Evolutionary conservation across 2,113 vertebrate species (phyloP), one percentile per base, ranked within the genome.

Genomic region (Myrmecophaga tridactyla): DNA sequence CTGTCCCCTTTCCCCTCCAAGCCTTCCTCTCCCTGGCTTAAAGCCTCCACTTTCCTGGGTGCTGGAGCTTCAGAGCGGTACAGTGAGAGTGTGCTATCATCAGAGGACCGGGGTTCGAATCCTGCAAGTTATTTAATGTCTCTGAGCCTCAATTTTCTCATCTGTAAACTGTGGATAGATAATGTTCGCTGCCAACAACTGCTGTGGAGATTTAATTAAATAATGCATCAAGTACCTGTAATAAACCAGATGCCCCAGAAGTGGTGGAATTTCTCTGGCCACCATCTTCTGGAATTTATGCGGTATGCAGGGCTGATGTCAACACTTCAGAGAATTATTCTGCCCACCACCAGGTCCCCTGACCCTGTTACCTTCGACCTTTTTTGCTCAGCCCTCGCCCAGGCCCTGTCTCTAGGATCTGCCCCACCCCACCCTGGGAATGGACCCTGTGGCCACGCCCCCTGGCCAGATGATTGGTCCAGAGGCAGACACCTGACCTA

Each of bases 11-110:
- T 23, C 39, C 4, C 39, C 10, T 21, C n/a, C 41, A 9, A 36
- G 82, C 31, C 62, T 36, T 4, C n/a, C 76, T 53, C 13, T 3
- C 27, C 3, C 25, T 73, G 0, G 13, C 1, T 3, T 53, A 12
- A 11, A 3, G 65, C 29, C 58, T 1, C 10, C 4, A 15, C 25
- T 39, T 12, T n/a, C 43, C 5, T 15, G 0, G 76, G 69, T 4
- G 17, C 63, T 18, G 9, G 58, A 36, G 18, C 31, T 3, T 15
- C 65, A 3, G 25, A 1, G 27, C 1, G 3, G 36, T 23, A 0
- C 39, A 0, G 51, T 3, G 60, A 20, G 2, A 34, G 41, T 41
- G 7, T 6, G 4, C 6, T 39, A 67, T 21, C 51, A 2, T 48
- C 6, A 1, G 7, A 31, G 39, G 69, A 39, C 58, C 69, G 7